Conservation (phyloP, 1,140 invertebrate genomes). For the Triops longicaudatus region DNA sequence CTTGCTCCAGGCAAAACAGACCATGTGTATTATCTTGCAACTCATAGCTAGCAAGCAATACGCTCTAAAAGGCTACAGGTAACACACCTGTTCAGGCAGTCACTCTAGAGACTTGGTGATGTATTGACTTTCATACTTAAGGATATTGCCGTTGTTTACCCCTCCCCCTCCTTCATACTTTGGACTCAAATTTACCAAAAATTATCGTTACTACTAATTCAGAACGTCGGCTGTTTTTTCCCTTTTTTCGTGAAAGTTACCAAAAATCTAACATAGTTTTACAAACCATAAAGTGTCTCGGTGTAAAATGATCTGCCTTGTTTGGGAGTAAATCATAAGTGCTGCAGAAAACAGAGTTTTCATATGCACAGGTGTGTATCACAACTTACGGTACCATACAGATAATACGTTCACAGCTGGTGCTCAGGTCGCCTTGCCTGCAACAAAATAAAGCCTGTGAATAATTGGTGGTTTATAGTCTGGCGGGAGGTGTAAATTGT, state of each 20-base stretch:
- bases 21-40: not conserved
- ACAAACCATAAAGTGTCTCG: not conserved
- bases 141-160: not conserved
- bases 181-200: not conserved
- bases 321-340: too few relatives aligned
- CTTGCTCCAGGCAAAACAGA: not conserved
- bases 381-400: not conserved
- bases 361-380: constrained; percentile 1
- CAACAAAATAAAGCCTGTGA: not conserved
- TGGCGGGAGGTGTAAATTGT: not conserved
- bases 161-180: too few relatives aligned
- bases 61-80: not conserved
- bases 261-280: not conserved
- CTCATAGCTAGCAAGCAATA: not conserved
- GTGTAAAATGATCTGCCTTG: not conserved
- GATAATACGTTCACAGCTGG: not conserved
- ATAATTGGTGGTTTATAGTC: not conserved
- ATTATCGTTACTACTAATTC: not conserved
- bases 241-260: not conserved
- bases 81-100: not conserved
- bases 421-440: not conserved
- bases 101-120: not conserved
- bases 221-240: not conserved
- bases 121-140: not conserved
- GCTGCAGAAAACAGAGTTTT: not conserved